These are phyloP conservation scores for Ceramica pisi DNA, from an alignment of 2,888 invertebrate species.

Conservation along the genomic window DNA sequence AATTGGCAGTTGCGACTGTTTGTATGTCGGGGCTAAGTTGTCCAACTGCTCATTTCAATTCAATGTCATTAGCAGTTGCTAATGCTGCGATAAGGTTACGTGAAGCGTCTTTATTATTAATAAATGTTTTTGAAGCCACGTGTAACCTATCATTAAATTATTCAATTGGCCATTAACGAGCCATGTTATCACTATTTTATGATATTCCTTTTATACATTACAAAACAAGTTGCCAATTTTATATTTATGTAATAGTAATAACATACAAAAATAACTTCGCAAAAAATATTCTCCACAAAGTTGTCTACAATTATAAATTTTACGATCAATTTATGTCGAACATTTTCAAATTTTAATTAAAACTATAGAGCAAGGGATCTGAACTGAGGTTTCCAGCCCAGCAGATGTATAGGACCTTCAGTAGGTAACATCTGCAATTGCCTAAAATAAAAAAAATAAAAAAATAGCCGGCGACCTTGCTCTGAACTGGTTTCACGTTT, in stretches of 20 bases:
- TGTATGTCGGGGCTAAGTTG: background rate
- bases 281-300: constrained; percentile 42
- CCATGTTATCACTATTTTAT: constrained; percentile 25
- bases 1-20: constrained; percentile 29
- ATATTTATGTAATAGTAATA: background rate
- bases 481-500: constrained; percentile 57
- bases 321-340: constrained; percentile 57
- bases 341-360: constrained; percentile 61
- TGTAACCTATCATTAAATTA: constrained; percentile 17
- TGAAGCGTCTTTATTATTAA: background rate
- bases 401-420: constrained; percentile 53
- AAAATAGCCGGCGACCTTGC: constrained; percentile 67
- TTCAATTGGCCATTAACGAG: constrained; percentile 21
- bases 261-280: constrained; percentile 25
- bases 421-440: constrained; percentile 69
- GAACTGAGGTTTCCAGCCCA: constrained; percentile 25
- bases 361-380: constrained; percentile 34
- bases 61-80: background rate
- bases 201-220: constrained; percentile 15
- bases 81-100: background rate
- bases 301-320: constrained; percentile 62
- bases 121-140: constrained; percentile 2
- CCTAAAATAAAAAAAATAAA: too few relatives aligned
- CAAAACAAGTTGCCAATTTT: constrained; percentile 38
- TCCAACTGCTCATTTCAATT: constrained; percentile 11